Percentiles rank a stretch among this genome's conserved stretches.
These are phyloP conservation scores for Calephelis perditalis DNA, from an alignment of 2,888 invertebrate species.

Conservation along the genomic window DNA sequence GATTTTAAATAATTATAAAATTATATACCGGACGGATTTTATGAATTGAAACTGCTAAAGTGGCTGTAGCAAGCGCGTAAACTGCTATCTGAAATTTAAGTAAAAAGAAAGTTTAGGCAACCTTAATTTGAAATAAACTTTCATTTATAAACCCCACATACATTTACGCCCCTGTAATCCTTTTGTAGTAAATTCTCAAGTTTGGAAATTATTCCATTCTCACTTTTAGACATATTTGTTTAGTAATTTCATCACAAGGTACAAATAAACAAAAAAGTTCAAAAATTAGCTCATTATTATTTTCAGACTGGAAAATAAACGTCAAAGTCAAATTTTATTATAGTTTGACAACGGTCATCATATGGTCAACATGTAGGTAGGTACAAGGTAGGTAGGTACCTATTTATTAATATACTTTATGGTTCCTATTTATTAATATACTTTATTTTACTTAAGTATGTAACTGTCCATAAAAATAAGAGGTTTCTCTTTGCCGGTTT, in stretches of 20 bases:
- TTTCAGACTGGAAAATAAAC: slow-evolving; percentile 40
- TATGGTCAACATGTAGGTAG: too few relatives aligned
- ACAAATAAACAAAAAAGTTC: slow-evolving; percentile 46
- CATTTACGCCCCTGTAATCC: slow-evolving; percentile 70
- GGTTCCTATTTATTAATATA: too few relatives aligned
- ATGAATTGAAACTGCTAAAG: slow-evolving; percentile 74
- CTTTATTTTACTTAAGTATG: too few relatives aligned
- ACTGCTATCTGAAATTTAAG: slow-evolving; percentile 72
- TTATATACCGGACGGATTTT: slow-evolving; percentile 79
- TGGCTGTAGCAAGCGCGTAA: slow-evolving; percentile 77
- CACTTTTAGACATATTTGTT: slow-evolving; percentile 54
- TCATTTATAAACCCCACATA: slow-evolving; percentile 38
- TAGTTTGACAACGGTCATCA: background rate
- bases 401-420: too few relatives aligned
- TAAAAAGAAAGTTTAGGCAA: slow-evolving; percentile 22
- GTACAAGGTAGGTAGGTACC: too few relatives aligned
- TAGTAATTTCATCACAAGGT: slow-evolving; percentile 25
- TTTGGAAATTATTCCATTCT: slow-evolving; percentile 50
- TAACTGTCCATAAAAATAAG: too few relatives aligned
- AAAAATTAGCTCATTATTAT: slow-evolving; percentile 56
- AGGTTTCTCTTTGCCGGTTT: too few relatives aligned
- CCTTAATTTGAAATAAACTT: slow-evolving; percentile 24
- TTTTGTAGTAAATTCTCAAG: slow-evolving; percentile 55
- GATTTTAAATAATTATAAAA: background rate
- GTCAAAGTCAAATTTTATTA: slow-evolving; percentile 5